Conservation (phyloP, 2,797 vertebrate genomes). For the Botia almorhae region DNA sequence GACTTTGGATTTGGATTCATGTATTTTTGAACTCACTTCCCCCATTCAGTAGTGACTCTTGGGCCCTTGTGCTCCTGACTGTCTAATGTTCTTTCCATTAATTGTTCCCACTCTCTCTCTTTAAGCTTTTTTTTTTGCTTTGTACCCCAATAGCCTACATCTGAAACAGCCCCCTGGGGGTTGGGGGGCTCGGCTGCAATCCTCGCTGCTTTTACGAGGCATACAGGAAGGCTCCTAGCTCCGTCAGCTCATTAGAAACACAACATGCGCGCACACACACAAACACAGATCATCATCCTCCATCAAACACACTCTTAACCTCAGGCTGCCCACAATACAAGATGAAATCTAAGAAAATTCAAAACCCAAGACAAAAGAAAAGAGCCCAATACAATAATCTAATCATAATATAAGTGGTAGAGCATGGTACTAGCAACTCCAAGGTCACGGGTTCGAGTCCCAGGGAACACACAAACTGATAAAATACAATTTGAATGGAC, state of each 20-base stretch:
- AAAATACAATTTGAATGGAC: background rate
- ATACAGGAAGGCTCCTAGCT: constrained; percentile 44
- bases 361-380: constrained; percentile 3
- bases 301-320: constrained; percentile 24
- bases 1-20: background rate
- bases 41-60: background rate
- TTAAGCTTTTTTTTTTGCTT: background rate
- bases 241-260: constrained; percentile 57
- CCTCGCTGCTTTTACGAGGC: constrained; percentile 51
- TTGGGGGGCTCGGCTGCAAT: constrained; percentile 30
- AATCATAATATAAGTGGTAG: constrained; percentile 3
- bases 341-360: background rate
- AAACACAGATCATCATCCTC: constrained; percentile 25
- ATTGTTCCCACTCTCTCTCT: constrained; percentile 21
- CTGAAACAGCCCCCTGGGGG: constrained; percentile 6
- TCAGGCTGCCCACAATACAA: constrained; percentile 17
- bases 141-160: constrained; percentile 18
- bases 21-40: background rate
- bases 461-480: background rate
- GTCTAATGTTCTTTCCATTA: constrained; percentile 17
- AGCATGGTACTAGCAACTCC: background rate
- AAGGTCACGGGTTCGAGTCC: background rate
- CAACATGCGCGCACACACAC: constrained; percentile 43
- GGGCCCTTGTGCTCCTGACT: background rate
- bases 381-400: constrained; percentile 1